Evolutionary conservation across 2,888 invertebrate genomes (phyloP), one percentile per base, ranked within the genome.

Genomic region (Trachelus stipa): DNA sequence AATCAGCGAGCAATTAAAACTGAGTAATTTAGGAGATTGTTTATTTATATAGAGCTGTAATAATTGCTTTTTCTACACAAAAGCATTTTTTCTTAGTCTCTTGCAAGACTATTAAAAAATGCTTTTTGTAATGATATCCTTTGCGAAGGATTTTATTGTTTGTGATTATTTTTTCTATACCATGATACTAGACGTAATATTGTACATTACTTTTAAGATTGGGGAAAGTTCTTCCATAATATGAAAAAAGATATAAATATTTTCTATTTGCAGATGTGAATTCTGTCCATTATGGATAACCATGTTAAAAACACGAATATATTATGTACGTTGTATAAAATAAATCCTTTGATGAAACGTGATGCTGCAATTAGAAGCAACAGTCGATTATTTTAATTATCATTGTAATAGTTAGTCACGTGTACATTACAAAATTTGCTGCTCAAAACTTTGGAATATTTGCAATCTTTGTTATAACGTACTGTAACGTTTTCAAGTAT

Each of bases 291-390:
- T 68, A 71, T 75, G 75, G 68, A 77, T 35, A 31, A 56, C 77
- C 74, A 34, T 68, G 74, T 73, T 73, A 40, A 75, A 31, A 40
- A 76, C 69, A 78, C 75, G 56, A 79, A 80, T 79, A 31, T 80
- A 81, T 75, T 76, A 79, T 79, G 79, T 82, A 79, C 77, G 78
- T 80, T 77, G 76, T 81, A 81, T 75, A 76, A 75, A 81, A 79
- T 78, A 79, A 82, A 82, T 81, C 77, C 68, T 68, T 76, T 56
- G 76, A 69, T 73, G 37, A 77, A 37, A 34, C 71, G 71, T 23
- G 31, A 71, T 9, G 2, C 56, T 56, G 56, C 56, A 56, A 23
- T 56, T 9, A 56, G 56, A 23, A 56, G 23, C 9, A 56, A 23
- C 23, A 23, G 1, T 56, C 9, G 23, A 23, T 56, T 56, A 56